These are phyloP conservation scores for Phymorhynchus buccinoides DNA, from an alignment of 1,140 invertebrate species.

Conservation along the genomic window DNA sequence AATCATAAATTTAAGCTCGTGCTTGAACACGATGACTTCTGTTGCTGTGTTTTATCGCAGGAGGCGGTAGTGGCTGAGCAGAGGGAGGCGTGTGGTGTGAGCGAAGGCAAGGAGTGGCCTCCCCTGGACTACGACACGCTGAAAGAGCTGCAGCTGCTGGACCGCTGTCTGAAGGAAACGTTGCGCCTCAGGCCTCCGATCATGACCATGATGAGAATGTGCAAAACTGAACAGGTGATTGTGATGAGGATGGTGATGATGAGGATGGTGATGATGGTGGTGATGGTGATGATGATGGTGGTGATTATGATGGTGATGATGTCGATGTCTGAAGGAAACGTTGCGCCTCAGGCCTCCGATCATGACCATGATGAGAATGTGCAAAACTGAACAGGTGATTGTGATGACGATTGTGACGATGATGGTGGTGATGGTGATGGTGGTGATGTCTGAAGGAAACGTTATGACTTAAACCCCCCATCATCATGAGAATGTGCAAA, in stretches of 20 bases:
- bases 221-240: constrained; percentile 60
- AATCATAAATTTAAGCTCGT: no score
- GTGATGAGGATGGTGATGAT: no score
- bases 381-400: constrained; percentile 60
- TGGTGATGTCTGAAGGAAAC: constrained; percentile 68
- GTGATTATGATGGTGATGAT: no score
- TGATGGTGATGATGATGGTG: no score
- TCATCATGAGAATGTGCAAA: constrained; percentile 67
- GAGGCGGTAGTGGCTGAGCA: constrained; percentile 55
- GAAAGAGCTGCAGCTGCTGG: constrained; percentile 61
- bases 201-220: constrained; percentile 69
- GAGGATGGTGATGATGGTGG: no score
- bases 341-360: constrained; percentile 66
- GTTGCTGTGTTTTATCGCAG: no score
- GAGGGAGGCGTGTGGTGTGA: constrained; percentile 47
- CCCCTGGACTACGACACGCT: constrained; percentile 58
- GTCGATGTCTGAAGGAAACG: constrained; percentile 66
- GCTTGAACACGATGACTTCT: no score
- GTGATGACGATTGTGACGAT: no score
- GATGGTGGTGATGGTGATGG: no score
- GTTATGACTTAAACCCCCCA: constrained; percentile 64
- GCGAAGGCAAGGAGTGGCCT: constrained; percentile 30
- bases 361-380: constrained; percentile 69
- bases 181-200: constrained; percentile 66
- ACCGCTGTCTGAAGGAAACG: constrained; percentile 66